Evolutionary conservation across 1,140 invertebrate genomes (phyloP).

Genomic region (Hyles vespertilio): DNA sequence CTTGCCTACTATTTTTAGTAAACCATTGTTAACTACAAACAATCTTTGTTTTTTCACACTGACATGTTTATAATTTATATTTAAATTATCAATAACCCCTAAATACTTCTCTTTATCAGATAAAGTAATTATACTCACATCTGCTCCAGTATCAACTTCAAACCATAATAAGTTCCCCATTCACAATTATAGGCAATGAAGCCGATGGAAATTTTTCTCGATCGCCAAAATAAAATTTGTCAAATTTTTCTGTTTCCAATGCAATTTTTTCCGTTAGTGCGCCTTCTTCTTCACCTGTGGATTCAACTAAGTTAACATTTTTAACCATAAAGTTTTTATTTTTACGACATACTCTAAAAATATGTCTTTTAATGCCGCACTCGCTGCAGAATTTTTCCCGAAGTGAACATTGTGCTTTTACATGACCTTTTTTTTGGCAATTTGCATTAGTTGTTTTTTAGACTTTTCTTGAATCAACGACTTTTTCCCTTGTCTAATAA

Average conservation of each 20-base stretch:
- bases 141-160: constrained; percentile 3
- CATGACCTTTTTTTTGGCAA: not conserved
- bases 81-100: constrained; percentile 6
- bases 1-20: constrained; percentile 2
- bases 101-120: not conserved
- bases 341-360: not conserved
- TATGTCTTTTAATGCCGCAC: not conserved
- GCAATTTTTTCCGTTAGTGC: not conserved
- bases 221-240: constrained; percentile 4
- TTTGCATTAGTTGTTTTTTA: no score
- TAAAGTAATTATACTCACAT: constrained; percentile 5
- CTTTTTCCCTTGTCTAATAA: no score
- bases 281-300: not conserved
- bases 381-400: constrained; percentile 5
- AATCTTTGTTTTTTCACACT: constrained; percentile 4
- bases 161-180: not conserved
- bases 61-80: constrained; percentile 3
- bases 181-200: not conserved
- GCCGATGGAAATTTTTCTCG: not conserved
- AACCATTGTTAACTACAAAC: constrained; percentile 3
- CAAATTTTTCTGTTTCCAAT: constrained; percentile 1
- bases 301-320: not conserved
- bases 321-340: constrained; percentile 4
- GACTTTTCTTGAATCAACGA: no score
- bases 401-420: constrained; percentile 10